Conservation (phyloP, 2,888 invertebrate species). For the Salpingus planirostris region DNA sequence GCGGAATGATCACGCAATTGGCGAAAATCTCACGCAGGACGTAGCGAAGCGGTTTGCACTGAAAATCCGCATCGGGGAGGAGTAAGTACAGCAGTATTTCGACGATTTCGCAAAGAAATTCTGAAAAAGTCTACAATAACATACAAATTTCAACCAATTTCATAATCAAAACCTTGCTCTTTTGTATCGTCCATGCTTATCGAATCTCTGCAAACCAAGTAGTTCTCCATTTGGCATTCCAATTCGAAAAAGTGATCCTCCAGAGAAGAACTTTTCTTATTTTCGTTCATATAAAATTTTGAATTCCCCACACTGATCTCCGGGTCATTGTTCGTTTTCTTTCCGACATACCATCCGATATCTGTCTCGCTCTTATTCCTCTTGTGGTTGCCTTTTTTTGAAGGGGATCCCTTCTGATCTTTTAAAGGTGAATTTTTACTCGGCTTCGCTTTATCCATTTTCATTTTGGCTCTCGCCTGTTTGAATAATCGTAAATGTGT, state of each 20-base stretch:
- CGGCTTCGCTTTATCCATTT: slow-evolving; percentile 28
- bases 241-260: slow-evolving; percentile 82
- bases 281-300: slow-evolving; percentile 51
- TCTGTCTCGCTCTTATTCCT: slow-evolving; percentile 69
- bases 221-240: slow-evolving; percentile 79
- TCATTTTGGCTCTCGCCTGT: slow-evolving; percentile 54
- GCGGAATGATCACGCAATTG: slow-evolving; percentile 38
- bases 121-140: slow-evolving; percentile 40
- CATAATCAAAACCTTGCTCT: slow-evolving; percentile 46
- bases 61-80: slow-evolving; percentile 75
- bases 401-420: slow-evolving; percentile 34
- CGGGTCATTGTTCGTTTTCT: slow-evolving; percentile 23
- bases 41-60: slow-evolving; percentile 70
- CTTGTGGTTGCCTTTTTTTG: slow-evolving; percentile 46
- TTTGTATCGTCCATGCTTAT: slow-evolving; percentile 62
- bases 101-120: slow-evolving; percentile 70
- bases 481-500: slow-evolving; percentile 81
- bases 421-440: slow-evolving; percentile 33
- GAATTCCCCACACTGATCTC: slow-evolving; percentile 48
- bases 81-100: slow-evolving; percentile 77
- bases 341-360: slow-evolving; percentile 50
- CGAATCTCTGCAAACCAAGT: slow-evolving; percentile 66
- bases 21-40: slow-evolving; percentile 56
- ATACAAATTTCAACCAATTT: slow-evolving; percentile 1
- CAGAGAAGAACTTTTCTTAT: slow-evolving; percentile 40